phyloP scores from a whole-genome alignment of 2,113 vertebrate species.

The Eubucco bourcierii region DNA sequence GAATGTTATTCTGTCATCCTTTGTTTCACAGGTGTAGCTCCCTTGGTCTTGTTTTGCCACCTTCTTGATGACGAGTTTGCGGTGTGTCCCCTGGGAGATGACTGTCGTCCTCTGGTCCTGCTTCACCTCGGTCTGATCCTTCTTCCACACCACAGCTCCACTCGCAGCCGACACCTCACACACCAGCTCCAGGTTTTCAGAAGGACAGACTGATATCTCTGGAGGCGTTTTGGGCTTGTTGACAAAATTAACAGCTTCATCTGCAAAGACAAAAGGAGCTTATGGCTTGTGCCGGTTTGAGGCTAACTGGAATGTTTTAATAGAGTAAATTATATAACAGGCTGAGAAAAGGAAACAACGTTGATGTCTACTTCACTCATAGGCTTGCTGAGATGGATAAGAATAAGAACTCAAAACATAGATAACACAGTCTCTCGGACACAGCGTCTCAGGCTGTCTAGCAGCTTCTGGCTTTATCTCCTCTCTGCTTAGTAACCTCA shows the following conservation, averaged over 20 bases:
- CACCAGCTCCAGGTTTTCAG: constrained; percentile 81
- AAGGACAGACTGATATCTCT: constrained; percentile 67
- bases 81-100: constrained; percentile 32
- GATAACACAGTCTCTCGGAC: too few species aligned
- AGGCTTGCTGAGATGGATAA: too few species aligned
- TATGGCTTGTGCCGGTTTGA: too few species aligned
- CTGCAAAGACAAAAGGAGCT: background rate
- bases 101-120: constrained; percentile 54
- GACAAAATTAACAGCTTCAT: constrained; percentile 55
- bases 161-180: constrained; percentile 80
- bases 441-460: too few species aligned
- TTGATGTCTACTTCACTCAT: too few species aligned
- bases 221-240: constrained; percentile 53
- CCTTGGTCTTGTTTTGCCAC: constrained; percentile 55
- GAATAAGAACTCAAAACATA: too few species aligned
- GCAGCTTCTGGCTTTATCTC: too few species aligned
- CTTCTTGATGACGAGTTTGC: constrained; percentile 53
- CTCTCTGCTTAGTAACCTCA: too few species aligned
- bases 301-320: too few species aligned
- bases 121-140: constrained; percentile 64
- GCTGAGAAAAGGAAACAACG: too few species aligned
- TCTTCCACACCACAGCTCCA: constrained; percentile 79
- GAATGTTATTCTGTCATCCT: constrained; percentile 42
- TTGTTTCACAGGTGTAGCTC: constrained; percentile 51
- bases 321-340: too few species aligned